Conservation (phyloP, 2,113 vertebrate genomes). For the Petromus typicus region DNA sequence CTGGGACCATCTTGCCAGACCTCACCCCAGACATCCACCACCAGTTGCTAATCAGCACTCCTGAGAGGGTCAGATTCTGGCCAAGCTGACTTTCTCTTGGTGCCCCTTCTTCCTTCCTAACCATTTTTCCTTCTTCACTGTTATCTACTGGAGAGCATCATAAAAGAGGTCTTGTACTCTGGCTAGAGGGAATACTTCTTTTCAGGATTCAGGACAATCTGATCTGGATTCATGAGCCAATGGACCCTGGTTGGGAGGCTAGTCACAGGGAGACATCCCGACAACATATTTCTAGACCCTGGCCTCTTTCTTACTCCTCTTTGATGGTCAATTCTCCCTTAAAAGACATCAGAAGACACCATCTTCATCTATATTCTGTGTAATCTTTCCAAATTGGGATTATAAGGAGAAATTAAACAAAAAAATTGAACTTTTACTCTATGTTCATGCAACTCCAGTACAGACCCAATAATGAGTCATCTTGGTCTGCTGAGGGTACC, state of each 20-base stretch:
- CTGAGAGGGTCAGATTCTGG: background rate
- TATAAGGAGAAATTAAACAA: background rate
- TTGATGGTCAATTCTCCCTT: background rate
- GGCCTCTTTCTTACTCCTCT: background rate
- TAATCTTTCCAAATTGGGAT: background rate
- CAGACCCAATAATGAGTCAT: no score
- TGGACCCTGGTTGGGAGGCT: background rate
- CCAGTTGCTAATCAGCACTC: background rate
- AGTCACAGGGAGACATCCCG: background rate
- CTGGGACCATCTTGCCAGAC: background rate
- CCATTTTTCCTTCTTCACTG: background rate
- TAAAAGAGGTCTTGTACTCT: background rate
- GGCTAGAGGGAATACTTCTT: background rate
- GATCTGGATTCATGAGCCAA: background rate
- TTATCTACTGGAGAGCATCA: background rate
- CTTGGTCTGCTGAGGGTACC: no score
- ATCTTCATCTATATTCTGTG: background rate
- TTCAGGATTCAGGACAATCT: background rate
- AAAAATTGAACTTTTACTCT: no score
- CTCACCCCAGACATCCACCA: background rate
- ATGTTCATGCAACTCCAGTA: no score
- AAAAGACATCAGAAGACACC: background rate
- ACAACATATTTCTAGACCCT: background rate
- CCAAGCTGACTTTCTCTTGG: background rate
- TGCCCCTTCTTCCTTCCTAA: background rate